Evolutionary conservation across 1,140 invertebrate species (phyloP).

Genomic region (Zelostemma sp.): DNA sequence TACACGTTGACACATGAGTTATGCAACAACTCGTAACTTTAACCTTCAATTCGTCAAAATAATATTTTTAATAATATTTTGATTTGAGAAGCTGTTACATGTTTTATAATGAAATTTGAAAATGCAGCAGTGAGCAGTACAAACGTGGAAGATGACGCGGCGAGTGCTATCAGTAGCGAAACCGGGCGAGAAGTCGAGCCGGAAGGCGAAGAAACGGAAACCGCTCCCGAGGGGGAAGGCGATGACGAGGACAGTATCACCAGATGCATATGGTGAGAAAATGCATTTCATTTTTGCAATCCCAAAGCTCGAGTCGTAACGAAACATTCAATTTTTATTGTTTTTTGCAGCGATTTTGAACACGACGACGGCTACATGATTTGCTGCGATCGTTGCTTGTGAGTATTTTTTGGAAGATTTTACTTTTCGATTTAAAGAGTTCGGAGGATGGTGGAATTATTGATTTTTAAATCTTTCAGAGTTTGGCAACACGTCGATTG

Average conservation of each 20-base stretch:
- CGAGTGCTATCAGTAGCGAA: conserved; percentile 76
- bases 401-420: conserved; percentile 68
- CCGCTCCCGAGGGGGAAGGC: conserved; percentile 86
- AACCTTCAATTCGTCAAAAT: no score
- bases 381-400: conserved; percentile 89
- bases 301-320: no score
- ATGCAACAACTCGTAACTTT: no score
- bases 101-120: conserved; percentile 6
- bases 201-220: conserved; percentile 89
- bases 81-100: no score
- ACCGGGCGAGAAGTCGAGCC: conserved; percentile 73
- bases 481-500: conserved; percentile 98
- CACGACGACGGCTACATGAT: conserved; percentile 99
- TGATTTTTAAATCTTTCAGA: conserved; percentile 62
- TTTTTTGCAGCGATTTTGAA: conserved; percentile 81
- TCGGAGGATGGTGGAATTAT: background rate
- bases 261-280: conserved; percentile 84
- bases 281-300: no score
- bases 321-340: conserved; percentile 19
- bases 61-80: no score
- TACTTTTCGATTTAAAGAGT: conserved; percentile 2
- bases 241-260: conserved; percentile 91
- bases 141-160: conserved; percentile 73
- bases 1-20: no score
- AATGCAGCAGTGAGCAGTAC: conserved; percentile 48